Percentiles rank a stretch among this genome's conserved stretches.
Evolutionary conservation across 1,140 invertebrate species (phyloP).

Genomic region (Orchestia grillus): DNA sequence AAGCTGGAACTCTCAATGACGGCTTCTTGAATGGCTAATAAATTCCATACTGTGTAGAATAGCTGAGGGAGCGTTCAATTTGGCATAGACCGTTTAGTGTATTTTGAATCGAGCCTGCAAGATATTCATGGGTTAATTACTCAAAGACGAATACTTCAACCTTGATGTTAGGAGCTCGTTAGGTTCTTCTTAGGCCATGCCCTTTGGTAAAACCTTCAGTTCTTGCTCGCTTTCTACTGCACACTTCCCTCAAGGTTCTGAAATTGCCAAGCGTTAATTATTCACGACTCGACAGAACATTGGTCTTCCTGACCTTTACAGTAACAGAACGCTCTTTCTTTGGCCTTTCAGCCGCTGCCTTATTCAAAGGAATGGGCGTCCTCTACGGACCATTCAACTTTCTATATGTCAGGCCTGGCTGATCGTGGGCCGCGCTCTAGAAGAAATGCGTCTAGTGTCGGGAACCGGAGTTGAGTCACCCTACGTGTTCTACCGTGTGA

Average conservation of each 20-base stretch:
- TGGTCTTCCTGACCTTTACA: constrained; percentile 17
- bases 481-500: no score
- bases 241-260: constrained; percentile 25
- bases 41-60: not conserved
- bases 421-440: not conserved
- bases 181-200: not conserved
- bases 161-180: not conserved
- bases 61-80: not conserved
- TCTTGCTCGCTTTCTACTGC: not conserved
- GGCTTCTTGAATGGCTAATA: not conserved
- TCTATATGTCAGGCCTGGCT: not conserved
- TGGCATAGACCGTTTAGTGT: not conserved
- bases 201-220: not conserved
- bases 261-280: constrained; percentile 10
- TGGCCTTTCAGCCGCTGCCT: not conserved
- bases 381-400: not conserved
- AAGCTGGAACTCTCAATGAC: not conserved
- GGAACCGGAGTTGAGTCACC: no score
- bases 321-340: constrained; percentile 7
- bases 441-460: no score
- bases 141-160: not conserved
- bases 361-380: not conserved
- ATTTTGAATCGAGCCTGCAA: not conserved
- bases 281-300: constrained; percentile 4
- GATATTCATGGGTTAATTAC: not conserved